Evolutionary conservation across 2,113 vertebrate genomes (phyloP).

Genomic region (Perognathus longimembris): DNA sequence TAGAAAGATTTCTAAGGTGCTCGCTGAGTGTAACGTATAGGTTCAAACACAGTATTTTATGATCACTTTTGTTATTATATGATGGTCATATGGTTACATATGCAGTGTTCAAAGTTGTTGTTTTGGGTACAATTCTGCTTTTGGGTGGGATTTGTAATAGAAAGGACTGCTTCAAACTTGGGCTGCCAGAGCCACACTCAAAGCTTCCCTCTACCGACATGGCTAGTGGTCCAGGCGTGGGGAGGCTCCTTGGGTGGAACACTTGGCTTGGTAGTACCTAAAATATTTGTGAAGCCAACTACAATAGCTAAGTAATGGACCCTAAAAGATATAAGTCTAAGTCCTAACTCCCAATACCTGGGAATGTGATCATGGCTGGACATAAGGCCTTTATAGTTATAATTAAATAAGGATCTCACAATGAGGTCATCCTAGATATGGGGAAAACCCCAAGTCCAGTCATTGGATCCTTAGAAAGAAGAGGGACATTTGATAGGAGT

Average conservation of each 20-base stretch:
- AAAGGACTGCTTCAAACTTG: neutral
- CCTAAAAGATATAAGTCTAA: neutral
- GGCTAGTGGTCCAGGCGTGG: neutral
- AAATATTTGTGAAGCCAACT: neutral
- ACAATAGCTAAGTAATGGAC: neutral
- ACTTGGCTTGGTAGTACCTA: neutral
- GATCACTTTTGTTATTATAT: neutral
- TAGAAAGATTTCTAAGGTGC: neutral
- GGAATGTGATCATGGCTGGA: neutral
- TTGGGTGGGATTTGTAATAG: neutral
- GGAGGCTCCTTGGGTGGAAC: neutral
- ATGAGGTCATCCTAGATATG: neutral
- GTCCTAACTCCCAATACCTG: neutral
- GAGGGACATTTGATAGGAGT: neutral
- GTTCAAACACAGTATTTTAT: neutral
- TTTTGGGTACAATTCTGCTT: neutral
- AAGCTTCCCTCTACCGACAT: neutral
- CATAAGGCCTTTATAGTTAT: neutral
- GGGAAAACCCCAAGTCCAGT: neutral
- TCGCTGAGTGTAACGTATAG: neutral
- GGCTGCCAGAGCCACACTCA: neutral
- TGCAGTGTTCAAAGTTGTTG: accelerated
- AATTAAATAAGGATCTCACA: neutral
- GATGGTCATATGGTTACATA: too few relatives aligned
- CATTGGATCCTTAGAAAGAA: neutral